phyloP scores from a whole-genome alignment of 1,140 invertebrate species.

The Dinoponera quadriceps region DNA sequence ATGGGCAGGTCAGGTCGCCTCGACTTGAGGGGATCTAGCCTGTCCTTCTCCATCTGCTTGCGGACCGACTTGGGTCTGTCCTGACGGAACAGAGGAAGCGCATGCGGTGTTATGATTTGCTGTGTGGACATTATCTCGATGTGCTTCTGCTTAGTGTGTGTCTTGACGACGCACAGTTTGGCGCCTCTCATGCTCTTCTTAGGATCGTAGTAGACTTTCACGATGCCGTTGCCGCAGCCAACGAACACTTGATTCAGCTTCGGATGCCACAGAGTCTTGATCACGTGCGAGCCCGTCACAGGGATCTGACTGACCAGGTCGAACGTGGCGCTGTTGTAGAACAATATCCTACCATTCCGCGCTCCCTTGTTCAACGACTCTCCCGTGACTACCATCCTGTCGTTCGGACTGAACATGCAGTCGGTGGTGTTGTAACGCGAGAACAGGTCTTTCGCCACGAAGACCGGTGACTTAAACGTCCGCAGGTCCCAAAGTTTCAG shows the following conservation, averaged over 20 bases:
- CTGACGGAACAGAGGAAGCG: constrained; percentile 97
- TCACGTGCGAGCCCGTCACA: constrained; percentile 93
- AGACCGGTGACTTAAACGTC: constrained; percentile 92
- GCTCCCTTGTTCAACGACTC: constrained; percentile 92
- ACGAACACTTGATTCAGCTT: constrained; percentile 98
- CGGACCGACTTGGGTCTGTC: constrained; percentile 95
- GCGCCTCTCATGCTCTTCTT: constrained; percentile 95
- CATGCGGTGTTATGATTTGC: constrained; percentile 99
- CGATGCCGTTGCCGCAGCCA: constrained; percentile 95
- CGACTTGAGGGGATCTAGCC: constrained; percentile 96
- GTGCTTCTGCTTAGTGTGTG: constrained; percentile 91
- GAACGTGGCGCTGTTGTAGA: constrained; percentile 93
- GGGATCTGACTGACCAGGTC: constrained; percentile 91
- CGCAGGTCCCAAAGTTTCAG: constrained; percentile 98
- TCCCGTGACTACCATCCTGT: constrained; percentile 95
- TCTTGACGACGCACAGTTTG: constrained; percentile 95
- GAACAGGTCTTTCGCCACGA: constrained; percentile 90
- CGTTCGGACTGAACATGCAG: constrained; percentile 97
- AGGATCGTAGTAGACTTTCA: constrained; percentile 96
- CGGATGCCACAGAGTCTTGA: constrained; percentile 97
- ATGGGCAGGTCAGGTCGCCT: constrained; percentile 97
- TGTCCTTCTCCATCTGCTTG: constrained; percentile 96
- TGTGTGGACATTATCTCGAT: constrained; percentile 95
- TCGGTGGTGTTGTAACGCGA: constrained; percentile 97
- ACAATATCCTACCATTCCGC: constrained; percentile 91